A percentile compares a stretch with the other conserved stretches of the same genome.
phyloP scores from a whole-genome alignment of 1,140 invertebrate species.

The Scaptomyza pallida region DNA sequence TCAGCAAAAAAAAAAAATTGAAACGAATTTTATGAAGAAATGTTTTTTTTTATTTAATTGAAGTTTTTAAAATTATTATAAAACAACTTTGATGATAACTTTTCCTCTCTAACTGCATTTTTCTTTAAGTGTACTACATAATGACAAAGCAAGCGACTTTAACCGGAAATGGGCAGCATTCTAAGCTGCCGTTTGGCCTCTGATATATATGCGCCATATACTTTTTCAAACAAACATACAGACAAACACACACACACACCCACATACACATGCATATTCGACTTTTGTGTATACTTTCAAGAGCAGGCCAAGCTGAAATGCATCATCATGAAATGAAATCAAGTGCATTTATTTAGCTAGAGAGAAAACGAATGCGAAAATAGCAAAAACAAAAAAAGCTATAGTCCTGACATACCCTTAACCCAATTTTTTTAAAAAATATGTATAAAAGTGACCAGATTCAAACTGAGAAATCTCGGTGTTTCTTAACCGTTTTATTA shows the following conservation, averaged over 20 bases:
- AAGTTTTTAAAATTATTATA: no score
- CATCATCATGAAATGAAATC: constrained; percentile 80
- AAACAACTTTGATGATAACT: no score
- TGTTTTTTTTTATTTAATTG: no score
- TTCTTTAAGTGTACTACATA: constrained; percentile 34
- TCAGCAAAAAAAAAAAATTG: no score
- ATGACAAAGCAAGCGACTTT: constrained; percentile 68
- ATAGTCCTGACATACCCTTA: no score
- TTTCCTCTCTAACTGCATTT: not conserved
- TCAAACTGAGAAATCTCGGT: no score
- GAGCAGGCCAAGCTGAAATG: constrained; percentile 61
- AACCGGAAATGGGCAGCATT: constrained; percentile 1
- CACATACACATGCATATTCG: not conserved
- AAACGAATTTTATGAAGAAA: no score
- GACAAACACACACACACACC: constrained; percentile 7
- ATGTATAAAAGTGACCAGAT: no score
- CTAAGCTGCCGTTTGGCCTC: constrained; percentile 2
- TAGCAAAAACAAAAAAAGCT: no score
- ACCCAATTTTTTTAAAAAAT: no score
- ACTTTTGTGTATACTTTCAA: not conserved
- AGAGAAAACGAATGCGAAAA: not conserved
- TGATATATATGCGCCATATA: not conserved
- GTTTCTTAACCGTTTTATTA: no score
- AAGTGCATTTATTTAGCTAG: constrained; percentile 76
- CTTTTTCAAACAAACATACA: not conserved